Percentiles rank a stretch among this genome's conserved stretches.
phyloP scores from a whole-genome alignment of 1,140 invertebrate genomes.

The Gyrodactylus bullatarudis region DNA sequence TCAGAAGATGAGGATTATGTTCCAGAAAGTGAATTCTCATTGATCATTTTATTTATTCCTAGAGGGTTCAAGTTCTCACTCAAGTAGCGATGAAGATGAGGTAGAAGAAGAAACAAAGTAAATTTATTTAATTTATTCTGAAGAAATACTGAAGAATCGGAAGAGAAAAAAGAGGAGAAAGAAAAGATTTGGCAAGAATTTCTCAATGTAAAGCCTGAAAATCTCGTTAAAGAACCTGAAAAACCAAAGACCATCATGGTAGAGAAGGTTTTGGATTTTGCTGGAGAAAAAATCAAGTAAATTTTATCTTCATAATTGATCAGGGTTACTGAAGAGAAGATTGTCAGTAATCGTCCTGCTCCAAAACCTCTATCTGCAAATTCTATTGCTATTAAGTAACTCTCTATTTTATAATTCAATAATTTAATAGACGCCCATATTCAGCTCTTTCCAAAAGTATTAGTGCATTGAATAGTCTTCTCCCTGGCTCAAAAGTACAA shows the following conservation, averaged over 20 bases:
- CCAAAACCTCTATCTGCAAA: neutral
- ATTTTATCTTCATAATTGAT: neutral
- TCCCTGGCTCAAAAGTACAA: constrained; percentile 1
- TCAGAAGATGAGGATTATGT: neutral
- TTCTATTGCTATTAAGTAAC: neutral
- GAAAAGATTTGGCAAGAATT: neutral
- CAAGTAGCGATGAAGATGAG: too few species aligned
- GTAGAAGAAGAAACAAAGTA: too few species aligned
- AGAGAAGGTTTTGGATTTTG: neutral
- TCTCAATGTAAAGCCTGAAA: neutral
- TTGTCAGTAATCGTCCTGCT: neutral
- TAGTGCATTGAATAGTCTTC: neutral
- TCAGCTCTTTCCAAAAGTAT: neutral
- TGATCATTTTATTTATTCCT: too few species aligned
- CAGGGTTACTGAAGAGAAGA: neutral
- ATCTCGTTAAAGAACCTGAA: neutral
- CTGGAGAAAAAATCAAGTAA: neutral
- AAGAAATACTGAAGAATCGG: neutral
- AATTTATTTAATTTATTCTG: too few species aligned
- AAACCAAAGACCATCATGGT: neutral
- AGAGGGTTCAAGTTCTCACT: too few species aligned
- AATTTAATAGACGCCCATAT: neutral
- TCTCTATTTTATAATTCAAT: neutral
- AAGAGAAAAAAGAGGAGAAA: neutral
- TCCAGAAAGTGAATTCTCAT: neutral